A percentile compares a stretch with the other conserved stretches of the same genome.
Conservation (phyloP, 92 coral and sea anemone genomes). For the Hydrozoanthus gracilis region DNA sequence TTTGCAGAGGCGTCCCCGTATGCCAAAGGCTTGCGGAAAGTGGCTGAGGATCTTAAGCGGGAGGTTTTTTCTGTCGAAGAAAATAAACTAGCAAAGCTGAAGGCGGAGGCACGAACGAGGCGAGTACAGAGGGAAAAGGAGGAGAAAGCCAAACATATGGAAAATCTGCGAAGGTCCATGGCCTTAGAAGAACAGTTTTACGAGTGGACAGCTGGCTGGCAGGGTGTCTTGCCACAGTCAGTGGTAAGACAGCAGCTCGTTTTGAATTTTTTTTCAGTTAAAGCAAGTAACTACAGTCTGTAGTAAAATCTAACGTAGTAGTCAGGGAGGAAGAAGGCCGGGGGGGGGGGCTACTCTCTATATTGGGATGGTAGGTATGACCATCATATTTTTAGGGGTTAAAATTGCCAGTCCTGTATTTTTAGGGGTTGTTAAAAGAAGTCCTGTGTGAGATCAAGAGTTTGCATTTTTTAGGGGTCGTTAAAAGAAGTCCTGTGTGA, state of each 20-base stretch:
- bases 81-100: conserved; percentile 83
- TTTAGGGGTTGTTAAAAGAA: too few relatives aligned
- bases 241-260: conserved; percentile 64
- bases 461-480: too few relatives aligned
- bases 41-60: conserved; percentile 82
- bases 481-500: too few relatives aligned
- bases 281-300: too few relatives aligned
- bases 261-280: not conserved
- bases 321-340: too few relatives aligned
- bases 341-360: too few relatives aligned
- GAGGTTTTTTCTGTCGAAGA: conserved; percentile 86
- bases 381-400: too few relatives aligned
- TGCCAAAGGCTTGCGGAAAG: conserved; percentile 89
- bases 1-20: conserved; percentile 96
- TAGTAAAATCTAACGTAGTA: too few relatives aligned
- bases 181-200: conserved; percentile 89
- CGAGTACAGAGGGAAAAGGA: conserved; percentile 80
- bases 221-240: conserved; percentile 83
- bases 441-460: too few relatives aligned
- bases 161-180: conserved; percentile 72
- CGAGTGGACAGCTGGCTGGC: conserved; percentile 94
- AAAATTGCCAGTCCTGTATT: too few relatives aligned
- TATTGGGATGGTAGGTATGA: too few relatives aligned
- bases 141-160: conserved; percentile 78
- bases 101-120: conserved; percentile 82